These are phyloP conservation scores for Australoheros facetus DNA, from an alignment of 2,797 vertebrate species.

Conservation along the genomic window DNA sequence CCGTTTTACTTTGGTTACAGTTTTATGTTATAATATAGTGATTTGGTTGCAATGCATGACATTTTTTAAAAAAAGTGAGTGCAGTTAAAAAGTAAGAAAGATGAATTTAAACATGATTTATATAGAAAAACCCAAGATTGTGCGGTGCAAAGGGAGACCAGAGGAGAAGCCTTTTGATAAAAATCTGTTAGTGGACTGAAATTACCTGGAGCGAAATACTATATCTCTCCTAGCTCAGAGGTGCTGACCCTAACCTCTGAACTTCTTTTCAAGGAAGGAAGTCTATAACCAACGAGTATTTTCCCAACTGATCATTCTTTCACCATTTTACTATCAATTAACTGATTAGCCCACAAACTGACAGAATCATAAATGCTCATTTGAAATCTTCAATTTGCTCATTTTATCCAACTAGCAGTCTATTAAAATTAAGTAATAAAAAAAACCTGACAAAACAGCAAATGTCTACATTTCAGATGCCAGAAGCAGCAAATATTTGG, in stretches of 20 bases:
- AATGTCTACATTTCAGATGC: neutral
- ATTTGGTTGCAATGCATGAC: neutral
- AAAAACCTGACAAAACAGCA: neutral
- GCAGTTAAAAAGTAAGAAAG: neutral
- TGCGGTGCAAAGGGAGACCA: neutral
- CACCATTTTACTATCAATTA: neutral
- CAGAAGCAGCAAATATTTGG: neutral
- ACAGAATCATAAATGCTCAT: neutral
- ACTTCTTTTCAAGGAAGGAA: neutral
- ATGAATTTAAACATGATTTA: neutral
- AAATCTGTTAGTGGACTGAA: neutral
- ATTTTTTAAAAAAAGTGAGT: neutral
- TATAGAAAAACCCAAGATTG: neutral
- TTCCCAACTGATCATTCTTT: neutral
- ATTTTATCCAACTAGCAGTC: neutral
- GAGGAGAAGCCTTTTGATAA: neutral
- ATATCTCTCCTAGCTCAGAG: neutral
- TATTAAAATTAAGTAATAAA: neutral
- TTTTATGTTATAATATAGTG: neutral
- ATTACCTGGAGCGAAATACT: conserved; percentile 16
- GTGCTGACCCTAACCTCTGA: conserved; percentile 14
- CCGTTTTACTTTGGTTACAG: neutral
- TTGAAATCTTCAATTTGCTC: neutral
- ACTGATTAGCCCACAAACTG: neutral
- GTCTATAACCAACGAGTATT: neutral